Evolutionary conservation across 2,888 invertebrate species (phyloP), one percentile per base, ranked within the genome.

Genomic region (Leptinotarsa peninsularis): DNA sequence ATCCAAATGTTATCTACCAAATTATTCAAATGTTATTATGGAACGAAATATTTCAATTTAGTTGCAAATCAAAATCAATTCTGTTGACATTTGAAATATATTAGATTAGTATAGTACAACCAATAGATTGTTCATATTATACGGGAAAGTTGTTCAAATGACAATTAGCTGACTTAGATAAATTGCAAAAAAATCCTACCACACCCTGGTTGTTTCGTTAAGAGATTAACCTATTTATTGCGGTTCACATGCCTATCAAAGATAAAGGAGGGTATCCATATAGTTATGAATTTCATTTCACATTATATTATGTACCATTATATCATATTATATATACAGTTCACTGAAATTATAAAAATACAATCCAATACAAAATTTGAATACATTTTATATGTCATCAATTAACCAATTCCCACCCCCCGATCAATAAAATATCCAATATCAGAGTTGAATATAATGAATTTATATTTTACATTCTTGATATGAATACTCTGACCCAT

Each of bases 121-220:
- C 23, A 21, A 58, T 58, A 63, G 63, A 83, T 81, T 83, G 82
- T 83, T 84, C 84, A 84, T 85, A 84, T 85, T 63, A 86, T 86
- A 85, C 85, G 86, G 85, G 87, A 86, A 87, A 87, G 87, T 86
- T 85, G 85, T 83, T 80, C 84, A 84, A 83, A 84, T 85, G 85
- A 85, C 84, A 83, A 83, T 83, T 84, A 81, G 82, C 80, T 70
- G 69, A 79, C 69, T 78, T 76, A 76, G 76, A 76, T 73, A 78
- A 72, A 76, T 73, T 72, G 71, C 54, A 74, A 83, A 70, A 82
- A 82, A 81, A 84, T 82, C 77, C 77, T 73, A 85, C 87, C 87
- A 85, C 87, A 84, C 87, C 87, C 85, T 85, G 79, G 82, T 85
- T 84, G 86, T 86, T 85, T 84, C 85, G 77, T 72, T 67, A 66